Evolutionary conservation across 1,140 invertebrate species (phyloP).

Genomic region (Mamestra configurata): DNA sequence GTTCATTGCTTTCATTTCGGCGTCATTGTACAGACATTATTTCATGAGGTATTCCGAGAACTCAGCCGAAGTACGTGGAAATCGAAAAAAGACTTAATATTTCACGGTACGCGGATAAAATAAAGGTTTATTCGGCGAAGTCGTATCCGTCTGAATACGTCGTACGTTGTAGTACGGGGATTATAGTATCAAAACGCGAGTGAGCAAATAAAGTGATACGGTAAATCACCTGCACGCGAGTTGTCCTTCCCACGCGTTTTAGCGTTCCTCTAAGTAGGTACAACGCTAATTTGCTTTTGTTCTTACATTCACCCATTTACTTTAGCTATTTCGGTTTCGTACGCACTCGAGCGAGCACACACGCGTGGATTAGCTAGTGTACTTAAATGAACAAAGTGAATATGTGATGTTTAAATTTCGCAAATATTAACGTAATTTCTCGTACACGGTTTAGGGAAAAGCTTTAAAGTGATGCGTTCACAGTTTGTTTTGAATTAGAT

Average conservation of each 20-base stretch:
- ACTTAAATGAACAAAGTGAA: constrained; percentile 36
- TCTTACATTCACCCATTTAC: constrained; percentile 67
- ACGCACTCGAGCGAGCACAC: constrained; percentile 53
- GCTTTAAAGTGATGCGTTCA: constrained; percentile 34
- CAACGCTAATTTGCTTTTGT: constrained; percentile 82
- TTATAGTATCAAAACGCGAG: constrained; percentile 72
- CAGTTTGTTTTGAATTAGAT: constrained; percentile 43
- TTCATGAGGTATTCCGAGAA: constrained; percentile 47
- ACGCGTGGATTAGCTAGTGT: constrained; percentile 52
- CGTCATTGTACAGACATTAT: constrained; percentile 44
- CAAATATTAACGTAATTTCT: constrained; percentile 47
- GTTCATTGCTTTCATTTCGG: constrained; percentile 46
- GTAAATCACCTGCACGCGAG: constrained; percentile 73
- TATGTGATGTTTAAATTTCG: constrained; percentile 49
- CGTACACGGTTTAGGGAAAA: constrained; percentile 24
- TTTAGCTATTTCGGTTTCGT: constrained; percentile 75
- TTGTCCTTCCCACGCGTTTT: constrained; percentile 76
- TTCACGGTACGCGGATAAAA: constrained; percentile 71
- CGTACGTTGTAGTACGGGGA: constrained; percentile 74
- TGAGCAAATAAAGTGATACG: constrained; percentile 79
- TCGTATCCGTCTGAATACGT: constrained; percentile 57
- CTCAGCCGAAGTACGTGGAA: constrained; percentile 44
- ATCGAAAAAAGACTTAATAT: constrained; percentile 60
- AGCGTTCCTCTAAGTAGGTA: constrained; percentile 62
- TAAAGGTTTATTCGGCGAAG: constrained; percentile 77